These are phyloP conservation scores for Aphelocoma coerulescens DNA, from an alignment of 2,113 vertebrate genomes.

Conservation along the genomic window DNA sequence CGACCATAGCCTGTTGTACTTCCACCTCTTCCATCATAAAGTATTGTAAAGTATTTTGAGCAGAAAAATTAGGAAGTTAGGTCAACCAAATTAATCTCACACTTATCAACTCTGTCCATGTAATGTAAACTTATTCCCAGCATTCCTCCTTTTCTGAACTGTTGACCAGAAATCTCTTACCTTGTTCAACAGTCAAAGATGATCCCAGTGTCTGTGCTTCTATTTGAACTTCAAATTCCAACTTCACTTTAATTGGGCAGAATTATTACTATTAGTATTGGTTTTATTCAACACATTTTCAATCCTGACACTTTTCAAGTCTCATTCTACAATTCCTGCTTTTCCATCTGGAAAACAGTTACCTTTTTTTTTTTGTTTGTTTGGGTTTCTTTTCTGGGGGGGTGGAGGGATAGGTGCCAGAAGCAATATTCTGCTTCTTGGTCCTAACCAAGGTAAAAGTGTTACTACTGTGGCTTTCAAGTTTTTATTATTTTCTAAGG, in stretches of 20 bases:
- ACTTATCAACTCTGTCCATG: neutral
- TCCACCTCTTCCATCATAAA: neutral
- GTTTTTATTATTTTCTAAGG: neutral
- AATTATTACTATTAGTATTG: neutral
- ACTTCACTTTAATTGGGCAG: neutral
- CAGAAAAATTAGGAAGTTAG: neutral
- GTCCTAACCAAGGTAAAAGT: neutral
- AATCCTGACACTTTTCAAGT: neutral
- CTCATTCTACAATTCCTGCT: neutral
- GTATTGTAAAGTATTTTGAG: neutral
- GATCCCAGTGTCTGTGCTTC: neutral
- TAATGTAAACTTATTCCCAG: neutral
- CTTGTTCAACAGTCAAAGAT: neutral
- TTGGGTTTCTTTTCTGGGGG: rapidly evolving
- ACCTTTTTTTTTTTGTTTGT: neutral
- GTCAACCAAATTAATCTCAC: neutral
- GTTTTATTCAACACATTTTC: neutral
- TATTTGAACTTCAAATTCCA: neutral
- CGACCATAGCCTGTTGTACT: rapidly evolving
- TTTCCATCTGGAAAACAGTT: neutral
- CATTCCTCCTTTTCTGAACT: neutral
- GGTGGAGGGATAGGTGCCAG: rapidly evolving
- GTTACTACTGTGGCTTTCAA: neutral
- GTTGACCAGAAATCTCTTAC: neutral
- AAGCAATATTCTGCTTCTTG: neutral